Evolutionary conservation across 2,797 vertebrate genomes (phyloP).

Genomic region (Sylvia borin): DNA sequence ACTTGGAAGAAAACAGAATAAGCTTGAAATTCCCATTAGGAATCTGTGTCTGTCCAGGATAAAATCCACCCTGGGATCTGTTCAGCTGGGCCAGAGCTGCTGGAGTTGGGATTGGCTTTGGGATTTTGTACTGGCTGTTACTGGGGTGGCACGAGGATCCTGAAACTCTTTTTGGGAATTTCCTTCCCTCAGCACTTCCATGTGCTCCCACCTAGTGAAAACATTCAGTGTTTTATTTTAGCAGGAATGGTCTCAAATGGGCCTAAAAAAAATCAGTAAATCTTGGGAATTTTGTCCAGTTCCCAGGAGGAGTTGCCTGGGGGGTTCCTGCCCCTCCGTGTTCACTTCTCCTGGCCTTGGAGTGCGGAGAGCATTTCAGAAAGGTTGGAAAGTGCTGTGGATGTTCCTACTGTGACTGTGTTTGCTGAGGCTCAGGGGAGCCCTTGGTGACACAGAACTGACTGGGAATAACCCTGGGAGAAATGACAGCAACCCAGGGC

Average conservation of each 20-base stretch:
- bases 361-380: rapidly evolving
- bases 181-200: neutral
- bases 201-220: neutral
- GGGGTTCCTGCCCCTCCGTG: neutral
- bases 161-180: neutral
- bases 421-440: neutral
- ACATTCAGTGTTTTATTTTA: neutral
- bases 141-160: neutral
- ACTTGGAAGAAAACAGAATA: neutral
- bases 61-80: neutral
- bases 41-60: neutral
- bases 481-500: rapidly evolving
- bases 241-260: neutral
- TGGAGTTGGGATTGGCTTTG: neutral
- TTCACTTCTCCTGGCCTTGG: rapidly evolving
- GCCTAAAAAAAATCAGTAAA: neutral
- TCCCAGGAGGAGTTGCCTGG: neutral
- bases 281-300: neutral
- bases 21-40: neutral
- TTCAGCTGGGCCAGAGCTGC: neutral
- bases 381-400: neutral
- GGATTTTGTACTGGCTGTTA: neutral
- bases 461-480: neutral
- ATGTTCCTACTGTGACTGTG: rapidly evolving
- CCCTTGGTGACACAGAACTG: neutral